phyloP scores from a whole-genome alignment of 2,113 vertebrate genomes.

The Pantherophis guttatus region DNA sequence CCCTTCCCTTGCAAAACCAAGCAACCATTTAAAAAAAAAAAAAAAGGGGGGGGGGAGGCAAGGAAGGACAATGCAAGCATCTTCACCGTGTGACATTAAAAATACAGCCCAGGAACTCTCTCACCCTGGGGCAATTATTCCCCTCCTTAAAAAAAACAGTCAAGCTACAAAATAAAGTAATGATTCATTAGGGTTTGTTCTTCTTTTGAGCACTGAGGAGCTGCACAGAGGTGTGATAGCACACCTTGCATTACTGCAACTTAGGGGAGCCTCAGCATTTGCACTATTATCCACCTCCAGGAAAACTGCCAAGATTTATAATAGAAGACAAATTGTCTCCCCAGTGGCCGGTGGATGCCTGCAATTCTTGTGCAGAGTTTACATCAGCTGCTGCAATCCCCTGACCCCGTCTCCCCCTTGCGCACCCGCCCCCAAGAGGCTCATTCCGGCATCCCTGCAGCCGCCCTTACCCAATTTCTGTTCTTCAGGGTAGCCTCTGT shows the following conservation, averaged over 20 bases:
- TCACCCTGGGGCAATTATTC: background rate
- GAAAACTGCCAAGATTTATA: background rate
- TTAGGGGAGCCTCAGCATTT: background rate
- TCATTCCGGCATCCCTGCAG: rapidly evolving
- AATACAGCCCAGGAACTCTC: background rate
- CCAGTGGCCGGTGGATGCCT: background rate
- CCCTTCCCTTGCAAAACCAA: background rate
- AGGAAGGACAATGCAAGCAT: background rate
- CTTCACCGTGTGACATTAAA: background rate
- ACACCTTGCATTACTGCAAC: background rate
- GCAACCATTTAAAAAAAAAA: background rate
- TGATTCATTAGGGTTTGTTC: background rate
- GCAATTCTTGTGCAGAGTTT: rapidly evolving
- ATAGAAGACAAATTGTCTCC: background rate
- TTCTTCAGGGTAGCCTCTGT: constrained; percentile 79
- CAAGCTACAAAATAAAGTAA: background rate
- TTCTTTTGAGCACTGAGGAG: too few species aligned
- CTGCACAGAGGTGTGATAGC: background rate
- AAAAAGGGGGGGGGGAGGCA: background rate
- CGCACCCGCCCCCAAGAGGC: background rate
- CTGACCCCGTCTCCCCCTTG: too few species aligned
- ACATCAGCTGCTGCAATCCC: rapidly evolving
- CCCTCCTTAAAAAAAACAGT: background rate
- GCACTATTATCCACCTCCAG: background rate
- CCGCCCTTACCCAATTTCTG: constrained; percentile 80